A percentile compares a stretch with the other conserved stretches of the same genome.
Evolutionary conservation across 2,888 invertebrate genomes (phyloP).

Genomic region (Cloeon dipterum): DNA sequence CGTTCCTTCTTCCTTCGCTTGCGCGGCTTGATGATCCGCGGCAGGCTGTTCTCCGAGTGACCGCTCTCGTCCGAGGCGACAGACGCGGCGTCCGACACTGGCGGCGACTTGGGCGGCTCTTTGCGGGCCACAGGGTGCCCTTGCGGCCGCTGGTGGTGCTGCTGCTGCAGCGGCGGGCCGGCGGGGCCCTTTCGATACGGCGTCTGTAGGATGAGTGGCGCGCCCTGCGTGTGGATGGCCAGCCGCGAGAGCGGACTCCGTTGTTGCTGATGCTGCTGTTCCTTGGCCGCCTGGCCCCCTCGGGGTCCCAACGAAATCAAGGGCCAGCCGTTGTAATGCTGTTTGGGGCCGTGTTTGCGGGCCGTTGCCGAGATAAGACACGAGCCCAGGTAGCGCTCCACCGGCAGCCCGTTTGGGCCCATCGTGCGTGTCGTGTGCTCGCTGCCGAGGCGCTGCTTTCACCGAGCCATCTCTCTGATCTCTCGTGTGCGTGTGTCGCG

Average conservation of each 20-base stretch:
- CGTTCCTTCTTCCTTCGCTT: constrained; percentile 78
- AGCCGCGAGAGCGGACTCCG: constrained; percentile 41
- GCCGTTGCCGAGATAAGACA: constrained; percentile 28
- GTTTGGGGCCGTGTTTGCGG: constrained; percentile 9
- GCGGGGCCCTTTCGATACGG: constrained; percentile 3
- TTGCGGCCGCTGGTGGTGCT: too few relatives aligned
- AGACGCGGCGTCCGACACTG: constrained; percentile 34
- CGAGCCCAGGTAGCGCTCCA: constrained; percentile 37
- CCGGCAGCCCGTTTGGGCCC: constrained; percentile 38
- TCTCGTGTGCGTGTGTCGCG: too few relatives aligned
- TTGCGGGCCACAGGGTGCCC: constrained; percentile 12
- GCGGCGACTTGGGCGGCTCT: constrained; percentile 8
- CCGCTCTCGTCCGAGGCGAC: constrained; percentile 57
- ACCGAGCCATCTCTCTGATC: too few relatives aligned
- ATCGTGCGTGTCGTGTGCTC: constrained; percentile 20
- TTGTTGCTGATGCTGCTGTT: constrained; percentile 10
- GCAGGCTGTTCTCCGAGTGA: constrained; percentile 50
- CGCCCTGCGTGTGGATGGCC: constrained; percentile 65
- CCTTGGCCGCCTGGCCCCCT: too few relatives aligned
- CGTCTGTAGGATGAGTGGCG: constrained; percentile 42
- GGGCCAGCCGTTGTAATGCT: constrained; percentile 19
- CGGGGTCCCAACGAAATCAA: constrained; percentile 61
- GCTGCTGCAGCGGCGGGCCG: constrained; percentile 8
- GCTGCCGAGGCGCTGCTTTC: neutral
- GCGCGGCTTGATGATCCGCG: constrained; percentile 70